These are phyloP conservation scores for Cryptocheilus praepositus DNA, from an alignment of 2,888 invertebrate genomes.

Conservation along the genomic window DNA sequence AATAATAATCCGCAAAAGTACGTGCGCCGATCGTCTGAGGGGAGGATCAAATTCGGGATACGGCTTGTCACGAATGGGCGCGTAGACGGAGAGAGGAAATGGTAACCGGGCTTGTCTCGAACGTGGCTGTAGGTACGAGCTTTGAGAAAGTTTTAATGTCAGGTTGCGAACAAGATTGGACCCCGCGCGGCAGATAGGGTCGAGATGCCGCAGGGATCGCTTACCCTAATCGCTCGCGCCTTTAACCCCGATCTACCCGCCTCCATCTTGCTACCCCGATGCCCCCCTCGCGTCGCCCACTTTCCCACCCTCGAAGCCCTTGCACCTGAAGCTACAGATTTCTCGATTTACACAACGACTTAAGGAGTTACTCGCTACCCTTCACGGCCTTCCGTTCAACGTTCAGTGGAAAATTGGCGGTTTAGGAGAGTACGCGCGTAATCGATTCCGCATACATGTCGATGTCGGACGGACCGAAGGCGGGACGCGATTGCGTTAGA, in stretches of 20 bases:
- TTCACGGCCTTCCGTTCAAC: background rate
- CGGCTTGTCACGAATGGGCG: constrained; percentile 9
- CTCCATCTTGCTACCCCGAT: constrained; percentile 3
- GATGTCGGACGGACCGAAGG: too few species aligned
- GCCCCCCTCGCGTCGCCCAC: constrained; percentile 7
- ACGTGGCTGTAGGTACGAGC: constrained; percentile 21
- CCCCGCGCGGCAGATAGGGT: constrained; percentile 16
- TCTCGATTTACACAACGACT: constrained; percentile 43
- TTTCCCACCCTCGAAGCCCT: constrained; percentile 18
- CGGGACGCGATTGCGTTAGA: too few species aligned
- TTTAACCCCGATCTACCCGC: constrained; percentile 40
- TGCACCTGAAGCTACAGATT: constrained; percentile 29
- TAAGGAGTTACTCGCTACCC: constrained; percentile 19
- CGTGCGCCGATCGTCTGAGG: constrained; percentile 18
- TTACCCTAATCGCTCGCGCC: constrained; percentile 59
- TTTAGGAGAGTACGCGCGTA: background rate
- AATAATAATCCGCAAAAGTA: constrained; percentile 38
- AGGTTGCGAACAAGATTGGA: constrained; percentile 56
- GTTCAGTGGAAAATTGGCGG: constrained; percentile 1
- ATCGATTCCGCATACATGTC: background rate
- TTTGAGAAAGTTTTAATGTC: constrained; percentile 58
- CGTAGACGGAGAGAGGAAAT: constrained; percentile 5
- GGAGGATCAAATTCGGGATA: constrained; percentile 23
- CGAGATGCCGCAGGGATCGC: constrained; percentile 53
- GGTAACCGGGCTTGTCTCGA: constrained; percentile 20